Evolutionary conservation across 2,888 invertebrate species (phyloP).

Genomic region (Rhorus exstirpatorius): DNA sequence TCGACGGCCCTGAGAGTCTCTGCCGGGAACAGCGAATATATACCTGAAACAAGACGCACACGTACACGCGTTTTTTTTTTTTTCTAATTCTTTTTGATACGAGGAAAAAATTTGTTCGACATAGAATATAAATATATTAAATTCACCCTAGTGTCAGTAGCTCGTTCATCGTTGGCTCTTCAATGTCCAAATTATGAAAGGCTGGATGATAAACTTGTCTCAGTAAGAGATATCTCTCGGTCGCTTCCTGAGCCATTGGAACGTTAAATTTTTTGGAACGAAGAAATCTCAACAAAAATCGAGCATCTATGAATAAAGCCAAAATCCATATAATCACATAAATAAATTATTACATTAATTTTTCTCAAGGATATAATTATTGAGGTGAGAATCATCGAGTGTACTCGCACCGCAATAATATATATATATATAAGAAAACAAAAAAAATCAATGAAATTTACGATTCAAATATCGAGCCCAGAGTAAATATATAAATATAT

Average conservation of each 20-base stretch:
- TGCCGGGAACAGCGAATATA: slow-evolving; percentile 92
- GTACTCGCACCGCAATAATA: too few relatives aligned
- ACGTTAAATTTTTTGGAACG: slow-evolving; percentile 94
- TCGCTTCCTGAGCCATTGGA: slow-evolving; percentile 92
- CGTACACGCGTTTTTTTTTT: background rate
- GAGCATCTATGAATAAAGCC: slow-evolving; percentile 87
- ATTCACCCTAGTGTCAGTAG: slow-evolving; percentile 90
- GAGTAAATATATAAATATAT: too few relatives aligned
- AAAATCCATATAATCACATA: too few relatives aligned
- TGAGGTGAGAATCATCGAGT: background rate
- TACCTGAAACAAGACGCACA: slow-evolving; percentile 87
- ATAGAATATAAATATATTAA: background rate
- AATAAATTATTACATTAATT: too few relatives aligned
- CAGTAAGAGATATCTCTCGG: slow-evolving; percentile 92
- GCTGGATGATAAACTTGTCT: slow-evolving; percentile 92
- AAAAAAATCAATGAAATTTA: too few relatives aligned
- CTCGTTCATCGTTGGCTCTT: slow-evolving; percentile 90
- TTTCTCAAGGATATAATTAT: too few relatives aligned
- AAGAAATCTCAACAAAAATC: slow-evolving; percentile 91
- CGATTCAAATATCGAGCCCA: too few relatives aligned
- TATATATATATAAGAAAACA: background rate
- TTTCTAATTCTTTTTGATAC: too few relatives aligned
- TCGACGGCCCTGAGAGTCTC: slow-evolving; percentile 91
- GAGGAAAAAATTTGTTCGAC: background rate
- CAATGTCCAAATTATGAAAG: slow-evolving; percentile 91